These are phyloP conservation scores for Casuarius casuarius DNA, from an alignment of 2,113 vertebrate species.

Conservation along the genomic window DNA sequence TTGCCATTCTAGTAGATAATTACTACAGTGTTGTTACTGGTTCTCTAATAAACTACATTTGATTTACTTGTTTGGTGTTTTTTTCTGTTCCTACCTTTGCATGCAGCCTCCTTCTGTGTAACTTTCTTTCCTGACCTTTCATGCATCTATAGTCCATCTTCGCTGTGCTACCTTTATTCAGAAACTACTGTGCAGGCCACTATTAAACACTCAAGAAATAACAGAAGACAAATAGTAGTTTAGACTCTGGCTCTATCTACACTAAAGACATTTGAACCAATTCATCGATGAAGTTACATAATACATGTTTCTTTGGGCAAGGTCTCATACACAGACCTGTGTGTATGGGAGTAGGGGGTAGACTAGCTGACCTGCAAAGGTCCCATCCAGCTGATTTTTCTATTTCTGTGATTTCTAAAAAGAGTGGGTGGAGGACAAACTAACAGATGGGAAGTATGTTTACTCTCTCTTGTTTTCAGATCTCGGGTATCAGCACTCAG, in stretches of 20 bases:
- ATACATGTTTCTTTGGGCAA: neutral
- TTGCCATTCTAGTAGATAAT: neutral
- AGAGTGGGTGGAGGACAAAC: neutral
- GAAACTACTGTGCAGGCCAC: neutral
- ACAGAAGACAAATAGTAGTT: neutral
- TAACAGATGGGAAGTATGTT: neutral
- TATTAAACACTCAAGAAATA: neutral
- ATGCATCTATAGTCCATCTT: neutral
- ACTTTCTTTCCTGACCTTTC: neutral
- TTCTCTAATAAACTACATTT: neutral
- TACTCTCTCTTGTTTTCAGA: constrained; percentile 11
- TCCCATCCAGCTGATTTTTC: neutral
- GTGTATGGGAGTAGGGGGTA: neutral
- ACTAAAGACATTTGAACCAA: neutral
- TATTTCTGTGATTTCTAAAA: neutral
- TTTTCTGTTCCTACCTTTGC: neutral
- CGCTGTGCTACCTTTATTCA: fast-evolving
- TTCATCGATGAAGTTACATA: neutral
- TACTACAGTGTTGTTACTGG: neutral
- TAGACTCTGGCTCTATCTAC: neutral
- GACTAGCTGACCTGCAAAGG: neutral
- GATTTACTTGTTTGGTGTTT: neutral
- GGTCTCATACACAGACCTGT: neutral
- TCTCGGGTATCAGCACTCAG: neutral
- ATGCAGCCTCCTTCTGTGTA: neutral